Base-by-base conservation (phyloP, 2,797 vertebrate species). In the Typhlichthys subterraneus region DNA sequence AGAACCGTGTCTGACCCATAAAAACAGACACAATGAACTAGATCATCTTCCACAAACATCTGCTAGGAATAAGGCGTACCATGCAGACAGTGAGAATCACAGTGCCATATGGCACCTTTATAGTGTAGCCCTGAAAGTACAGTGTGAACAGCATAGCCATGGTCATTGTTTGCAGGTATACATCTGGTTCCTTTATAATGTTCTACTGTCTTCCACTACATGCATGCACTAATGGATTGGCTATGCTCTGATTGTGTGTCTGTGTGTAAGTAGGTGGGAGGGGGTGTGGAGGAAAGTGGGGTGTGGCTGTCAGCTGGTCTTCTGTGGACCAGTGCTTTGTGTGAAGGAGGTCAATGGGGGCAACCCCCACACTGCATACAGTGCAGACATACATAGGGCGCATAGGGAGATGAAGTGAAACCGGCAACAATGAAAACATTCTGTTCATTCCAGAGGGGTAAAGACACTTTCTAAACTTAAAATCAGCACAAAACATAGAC, bases 151-250 rank as follows among this genome's bases (percentile, higher is more conserved):
- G 67, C 59, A 52, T 67, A 78, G 62, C 78, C 80, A 84, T 78
- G 80, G 70, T 85, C 71, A 83, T 83, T 84, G 84, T 74, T 59
- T 73, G 61, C 72, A 80, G 87, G 87, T 89, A 87, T 89, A 87
- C 87, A 90, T 91, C 84, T 71, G 62, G 59, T 15, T 67, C 69
- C 71, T 79, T 79, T 80, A 58, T 59, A 63, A 69, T 62, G 60
- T 68, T 42, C 66, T 84, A 73, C 71, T 69, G 76, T 77, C 70
- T 81, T 76, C 69, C 77, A 58, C 79, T 76, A 79, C 63, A 76
- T 84, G 81, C 63, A 76, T 83, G 70, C 57, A 72, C 47, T 86
- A 90, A 92, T 91, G 85, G 85, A 92, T 92, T 92, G 81, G 87
- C 82, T 65, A 89, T 83, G 87, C 82, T 53, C 71, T 63, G 23